A percentile compares a stretch with the other conserved stretches of the same genome.
phyloP scores from a whole-genome alignment of 2,888 invertebrate species.

The Stenurella melanura region DNA sequence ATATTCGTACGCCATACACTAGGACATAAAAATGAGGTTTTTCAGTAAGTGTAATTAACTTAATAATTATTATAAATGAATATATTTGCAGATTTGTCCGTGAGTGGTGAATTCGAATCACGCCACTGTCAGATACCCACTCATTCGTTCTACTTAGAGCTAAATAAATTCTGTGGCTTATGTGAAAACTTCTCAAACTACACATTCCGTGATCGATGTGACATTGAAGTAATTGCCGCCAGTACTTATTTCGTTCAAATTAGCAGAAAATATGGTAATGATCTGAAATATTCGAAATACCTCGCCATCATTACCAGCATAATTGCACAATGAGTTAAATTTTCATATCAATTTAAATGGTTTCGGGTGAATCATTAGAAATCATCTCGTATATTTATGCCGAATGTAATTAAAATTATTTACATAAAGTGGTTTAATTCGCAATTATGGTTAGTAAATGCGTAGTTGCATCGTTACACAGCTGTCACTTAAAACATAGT shows the following conservation, averaged over 20 bases:
- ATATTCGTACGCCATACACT: too few species aligned
- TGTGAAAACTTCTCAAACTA: not conserved
- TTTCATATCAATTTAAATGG: slow-evolving; percentile 53
- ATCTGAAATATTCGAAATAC: slow-evolving; percentile 48
- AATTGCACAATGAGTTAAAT: slow-evolving; percentile 46
- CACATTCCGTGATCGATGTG: not conserved
- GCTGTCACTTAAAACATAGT: slow-evolving; percentile 62
- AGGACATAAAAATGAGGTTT: too few species aligned
- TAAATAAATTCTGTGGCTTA: not conserved
- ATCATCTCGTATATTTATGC: slow-evolving; percentile 61
- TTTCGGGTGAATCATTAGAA: slow-evolving; percentile 53
- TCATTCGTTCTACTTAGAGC: not conserved
- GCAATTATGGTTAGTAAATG: slow-evolving; percentile 64
- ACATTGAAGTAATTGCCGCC: slow-evolving; percentile 27
- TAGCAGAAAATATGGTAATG: slow-evolving; percentile 48
- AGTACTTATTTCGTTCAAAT: slow-evolving; percentile 43
- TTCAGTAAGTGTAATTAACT: too few species aligned
- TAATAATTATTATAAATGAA: too few species aligned
- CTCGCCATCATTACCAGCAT: slow-evolving; percentile 44
- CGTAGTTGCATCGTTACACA: slow-evolving; percentile 62
- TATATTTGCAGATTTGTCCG: too few species aligned
- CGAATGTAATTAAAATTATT: slow-evolving; percentile 66
- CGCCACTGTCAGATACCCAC: not conserved
- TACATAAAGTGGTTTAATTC: slow-evolving; percentile 67
- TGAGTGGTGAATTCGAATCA: not conserved